Base-by-base conservation (phyloP, 2,888 invertebrate species). In the Spodoptera littoralis region DNA sequence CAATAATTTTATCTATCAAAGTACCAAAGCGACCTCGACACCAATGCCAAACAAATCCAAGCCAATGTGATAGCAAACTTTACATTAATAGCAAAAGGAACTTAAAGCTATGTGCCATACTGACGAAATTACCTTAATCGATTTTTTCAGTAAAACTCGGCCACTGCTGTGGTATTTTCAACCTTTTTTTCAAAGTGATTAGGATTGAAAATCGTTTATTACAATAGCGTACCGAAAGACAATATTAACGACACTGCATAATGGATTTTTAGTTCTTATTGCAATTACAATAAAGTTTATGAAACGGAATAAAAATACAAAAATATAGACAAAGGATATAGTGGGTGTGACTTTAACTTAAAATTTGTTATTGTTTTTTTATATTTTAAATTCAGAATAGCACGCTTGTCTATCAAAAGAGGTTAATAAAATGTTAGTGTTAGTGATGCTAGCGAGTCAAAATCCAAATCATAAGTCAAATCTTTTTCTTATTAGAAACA, bases 1-100 rank as follows among this genome's bases (percentile, higher is more conserved):
- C 62, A 64, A 76, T 76, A 64, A 76, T 68, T 72, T 68, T 68
- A 69, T 66, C 65, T 66, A 64, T 11, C 58, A 50, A 48, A 60
- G 71, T 58, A 52, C 62, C 54, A 50, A 22, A 50, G 44, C 63
- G 77, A 62, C 77, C 80, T 79, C 66, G 70, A 41, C 49, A 52
- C 60, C 80, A 79, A 78, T 78, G 80, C 56, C 80, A 77, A 62
- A 68, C 77, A 61, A 66, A 67, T 50, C 55, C 67, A 57, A 71
- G 52, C 62, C 56, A 60, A 65, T 65, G 36, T 56, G 57, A 61
- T 49, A 49, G 41, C 30, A 41, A 45, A 45, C 24, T 54, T 42
- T 30, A 44, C 42, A 36, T 36, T 56, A 52, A n/a, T 12, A 56
- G 27, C 42, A 45, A 51, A n/a, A 55, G 36, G 0, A 27, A 50